Conservation (phyloP, 2,797 vertebrate species). For the Aeoliscus strigatus region DNA sequence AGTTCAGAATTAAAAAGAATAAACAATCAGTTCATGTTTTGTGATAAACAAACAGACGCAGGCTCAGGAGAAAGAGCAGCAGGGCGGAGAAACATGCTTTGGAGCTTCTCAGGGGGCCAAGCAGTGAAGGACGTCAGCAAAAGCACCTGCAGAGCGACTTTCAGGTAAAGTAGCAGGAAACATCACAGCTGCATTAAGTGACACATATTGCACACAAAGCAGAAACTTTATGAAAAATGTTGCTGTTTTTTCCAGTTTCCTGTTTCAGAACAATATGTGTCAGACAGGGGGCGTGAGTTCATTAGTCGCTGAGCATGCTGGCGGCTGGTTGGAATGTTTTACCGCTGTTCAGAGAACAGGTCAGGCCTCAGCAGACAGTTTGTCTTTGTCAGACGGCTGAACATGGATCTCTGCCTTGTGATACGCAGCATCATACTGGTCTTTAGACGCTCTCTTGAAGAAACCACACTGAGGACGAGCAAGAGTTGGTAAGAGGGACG, state of each 20-base stretch:
- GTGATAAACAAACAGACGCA: neutral
- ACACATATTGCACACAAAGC: slow-evolving; percentile 40
- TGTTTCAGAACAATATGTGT: slow-evolving; percentile 43
- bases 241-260: neutral
- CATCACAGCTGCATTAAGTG: slow-evolving; percentile 29
- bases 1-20: neutral
- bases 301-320: slow-evolving; percentile 66
- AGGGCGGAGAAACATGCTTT: slow-evolving; percentile 60
- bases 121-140: slow-evolving; percentile 29
- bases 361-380: slow-evolving; percentile 96
- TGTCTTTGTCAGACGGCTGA: slow-evolving; percentile 99
- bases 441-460: slow-evolving; percentile 98
- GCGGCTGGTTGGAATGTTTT: slow-evolving; percentile 67
- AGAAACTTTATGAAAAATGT: neutral
- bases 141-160: slow-evolving; percentile 35
- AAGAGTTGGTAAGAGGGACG: slow-evolving; percentile 73
- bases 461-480: slow-evolving; percentile 97
- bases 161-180: neutral
- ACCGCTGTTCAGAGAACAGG: slow-evolving; percentile 82
- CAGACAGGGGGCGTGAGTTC: slow-evolving; percentile 41
- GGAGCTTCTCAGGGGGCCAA: slow-evolving; percentile 35
- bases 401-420: slow-evolving; percentile 99
- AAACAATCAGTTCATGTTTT: neutral
- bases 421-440: slow-evolving; percentile 91
- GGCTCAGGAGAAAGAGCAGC: too few relatives aligned